Conservation (phyloP, 2,797 vertebrate species). For the Enteromius thamalakanensis region DNA sequence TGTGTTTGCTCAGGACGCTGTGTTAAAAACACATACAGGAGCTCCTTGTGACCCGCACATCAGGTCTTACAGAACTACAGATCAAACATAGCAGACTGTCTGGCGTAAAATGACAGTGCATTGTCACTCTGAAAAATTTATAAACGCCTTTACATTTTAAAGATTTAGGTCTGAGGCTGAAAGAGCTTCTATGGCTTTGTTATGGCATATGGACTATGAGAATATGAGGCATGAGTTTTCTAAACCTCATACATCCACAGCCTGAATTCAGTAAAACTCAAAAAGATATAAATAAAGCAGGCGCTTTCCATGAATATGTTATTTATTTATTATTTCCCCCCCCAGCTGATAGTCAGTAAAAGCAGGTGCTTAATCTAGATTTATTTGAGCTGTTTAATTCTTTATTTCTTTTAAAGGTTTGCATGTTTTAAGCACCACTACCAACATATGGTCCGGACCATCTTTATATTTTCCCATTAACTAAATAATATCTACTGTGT, state of each 20-base stretch:
- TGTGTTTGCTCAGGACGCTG: neutral
- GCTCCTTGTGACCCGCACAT: neutral
- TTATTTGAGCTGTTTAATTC: neutral
- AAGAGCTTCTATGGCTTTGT: neutral
- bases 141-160: constrained; percentile 6
- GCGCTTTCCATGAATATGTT: neutral
- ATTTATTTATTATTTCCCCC: neutral
- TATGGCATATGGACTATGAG: neutral
- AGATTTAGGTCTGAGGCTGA: constrained; percentile 27
- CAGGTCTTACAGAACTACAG: neutral
- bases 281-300: neutral
- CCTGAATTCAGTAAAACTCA: neutral
- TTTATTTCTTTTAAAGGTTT: neutral
- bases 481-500: neutral
- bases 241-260: neutral
- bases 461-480: neutral
- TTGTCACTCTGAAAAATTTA: neutral
- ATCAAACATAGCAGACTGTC: constrained; percentile 43
- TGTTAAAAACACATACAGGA: neutral
- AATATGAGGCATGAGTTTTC: neutral
- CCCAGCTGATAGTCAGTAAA: neutral
- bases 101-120: constrained; percentile 13
- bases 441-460: neutral
- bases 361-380: neutral
- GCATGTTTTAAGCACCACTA: neutral